Conservation (phyloP, 2,888 invertebrate species). For the Coenonympha arcania region DNA sequence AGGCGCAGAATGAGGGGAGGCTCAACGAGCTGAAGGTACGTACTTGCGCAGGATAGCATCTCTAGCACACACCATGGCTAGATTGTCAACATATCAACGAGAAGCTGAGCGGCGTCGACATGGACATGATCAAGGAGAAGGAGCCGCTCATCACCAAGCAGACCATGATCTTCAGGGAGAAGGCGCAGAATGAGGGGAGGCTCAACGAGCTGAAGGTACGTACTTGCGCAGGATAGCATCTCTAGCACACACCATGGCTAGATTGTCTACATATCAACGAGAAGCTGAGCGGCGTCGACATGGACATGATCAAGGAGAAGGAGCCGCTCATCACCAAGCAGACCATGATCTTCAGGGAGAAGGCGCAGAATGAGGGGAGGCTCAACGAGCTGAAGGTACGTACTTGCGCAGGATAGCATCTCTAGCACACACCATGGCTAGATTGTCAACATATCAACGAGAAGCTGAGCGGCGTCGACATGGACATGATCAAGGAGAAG, state of each 20-base stretch:
- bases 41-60: too few species aligned
- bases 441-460: too few species aligned
- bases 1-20: conserved; percentile 63
- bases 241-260: too few species aligned
- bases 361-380: conserved; percentile 63
- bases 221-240: too few species aligned
- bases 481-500: conserved; percentile 75
- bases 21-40: conserved; percentile 61
- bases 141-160: conserved; percentile 64
- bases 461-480: conserved; percentile 75
- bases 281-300: conserved; percentile 75
- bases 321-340: conserved; percentile 64
- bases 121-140: conserved; percentile 75
- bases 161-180: conserved; percentile 67
- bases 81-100: too few species aligned
- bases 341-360: conserved; percentile 67
- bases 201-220: conserved; percentile 63
- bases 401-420: too few species aligned
- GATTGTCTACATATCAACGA: too few species aligned
- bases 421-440: too few species aligned
- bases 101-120: conserved; percentile 75
- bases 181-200: conserved; percentile 63
- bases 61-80: too few species aligned
- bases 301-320: conserved; percentile 75
- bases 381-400: conserved; percentile 63